Evolutionary conservation across 1,140 invertebrate genomes (phyloP).

Genomic region (Laupala kohalensis): DNA sequence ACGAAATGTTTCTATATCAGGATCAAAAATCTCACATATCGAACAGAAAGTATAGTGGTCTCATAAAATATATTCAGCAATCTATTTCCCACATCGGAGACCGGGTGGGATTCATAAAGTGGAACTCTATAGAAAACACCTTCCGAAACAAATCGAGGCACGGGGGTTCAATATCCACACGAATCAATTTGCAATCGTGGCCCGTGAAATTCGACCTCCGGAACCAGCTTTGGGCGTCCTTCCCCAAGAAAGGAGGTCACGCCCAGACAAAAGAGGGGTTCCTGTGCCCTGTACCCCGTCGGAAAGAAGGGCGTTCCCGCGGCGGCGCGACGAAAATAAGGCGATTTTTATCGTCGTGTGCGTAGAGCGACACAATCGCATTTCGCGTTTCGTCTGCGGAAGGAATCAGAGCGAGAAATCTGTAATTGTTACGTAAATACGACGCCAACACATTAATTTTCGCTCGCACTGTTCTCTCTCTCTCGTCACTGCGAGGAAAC

Average conservation of each 20-base stretch:
- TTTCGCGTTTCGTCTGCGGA: not conserved
- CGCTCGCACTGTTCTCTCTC: not conserved
- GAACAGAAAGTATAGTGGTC: too few relatives aligned
- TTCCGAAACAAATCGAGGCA: not conserved
- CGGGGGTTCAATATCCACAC: not conserved
- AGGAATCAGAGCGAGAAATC: not conserved
- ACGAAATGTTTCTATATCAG: too few relatives aligned
- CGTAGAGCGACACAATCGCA: not conserved
- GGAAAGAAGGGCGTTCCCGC: not conserved
- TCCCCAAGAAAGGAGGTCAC: not conserved
- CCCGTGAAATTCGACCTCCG: not conserved
- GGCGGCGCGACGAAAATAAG: not conserved
- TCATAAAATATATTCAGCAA: not conserved
- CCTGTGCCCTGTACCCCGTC: not conserved
- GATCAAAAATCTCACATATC: too few relatives aligned
- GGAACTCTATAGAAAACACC: not conserved
- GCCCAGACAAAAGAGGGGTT: not conserved
- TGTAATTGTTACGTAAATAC: conserved; percentile 5
- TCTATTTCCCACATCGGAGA: not conserved
- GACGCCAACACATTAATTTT: not conserved
- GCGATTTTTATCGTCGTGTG: not conserved
- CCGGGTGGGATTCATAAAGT: not conserved
- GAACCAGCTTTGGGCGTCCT: too few relatives aligned
- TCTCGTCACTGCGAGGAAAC: not conserved
- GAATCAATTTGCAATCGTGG: not conserved